These are phyloP conservation scores for Pomatorhinus ruficollis DNA, from an alignment of 2,113 vertebrate species.

Conservation along the genomic window DNA sequence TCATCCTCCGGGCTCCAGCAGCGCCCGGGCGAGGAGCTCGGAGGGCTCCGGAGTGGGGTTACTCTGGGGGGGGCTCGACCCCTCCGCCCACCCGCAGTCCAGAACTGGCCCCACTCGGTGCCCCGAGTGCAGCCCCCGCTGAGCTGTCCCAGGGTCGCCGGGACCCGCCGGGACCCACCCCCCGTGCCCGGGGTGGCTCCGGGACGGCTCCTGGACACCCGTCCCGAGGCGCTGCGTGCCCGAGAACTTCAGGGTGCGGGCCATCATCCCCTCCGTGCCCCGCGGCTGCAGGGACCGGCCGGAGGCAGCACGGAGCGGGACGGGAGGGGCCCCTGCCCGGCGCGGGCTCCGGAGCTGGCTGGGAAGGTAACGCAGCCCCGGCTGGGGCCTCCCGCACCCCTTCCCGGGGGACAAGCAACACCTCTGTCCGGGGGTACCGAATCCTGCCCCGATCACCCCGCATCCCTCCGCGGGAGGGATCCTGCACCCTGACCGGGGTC, in stretches of 20 bases:
- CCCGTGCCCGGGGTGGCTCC: neutral
- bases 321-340: neutral
- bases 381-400: too few relatives aligned
- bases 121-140: neutral
- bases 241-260: neutral
- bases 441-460: neutral
- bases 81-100: neutral
- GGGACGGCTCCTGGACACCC: neutral
- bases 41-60: neutral
- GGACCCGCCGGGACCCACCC: neutral
- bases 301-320: fast-evolving
- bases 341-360: too few relatives aligned
- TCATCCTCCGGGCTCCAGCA: neutral
- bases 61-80: too few relatives aligned
- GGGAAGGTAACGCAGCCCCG: neutral
- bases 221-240: neutral
- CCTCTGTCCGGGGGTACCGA: neutral
- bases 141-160: neutral
- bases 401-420: neutral
- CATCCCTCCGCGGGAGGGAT: neutral
- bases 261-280: neutral
- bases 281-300: neutral
- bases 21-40: too few relatives aligned
- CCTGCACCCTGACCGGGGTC: neutral
- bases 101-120: neutral